Percentiles rank a stretch among this genome's conserved stretches.
These are phyloP conservation scores for Eudemis profundana DNA, from an alignment of 2,888 invertebrate genomes.

Conservation along the genomic window DNA sequence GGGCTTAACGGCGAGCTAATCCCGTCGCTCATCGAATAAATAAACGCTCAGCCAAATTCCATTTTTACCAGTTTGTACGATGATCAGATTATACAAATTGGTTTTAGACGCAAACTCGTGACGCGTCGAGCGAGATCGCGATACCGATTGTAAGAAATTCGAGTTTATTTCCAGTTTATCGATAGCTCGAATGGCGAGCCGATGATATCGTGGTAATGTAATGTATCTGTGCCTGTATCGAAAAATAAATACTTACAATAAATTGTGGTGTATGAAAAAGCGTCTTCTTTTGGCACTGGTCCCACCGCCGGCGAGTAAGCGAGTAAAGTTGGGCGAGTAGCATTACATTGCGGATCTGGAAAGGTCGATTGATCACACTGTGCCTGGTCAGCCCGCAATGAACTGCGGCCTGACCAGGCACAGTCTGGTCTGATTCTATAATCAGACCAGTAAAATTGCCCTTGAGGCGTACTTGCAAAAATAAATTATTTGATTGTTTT, in stretches of 20 bases:
- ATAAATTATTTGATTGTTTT: too few relatives aligned
- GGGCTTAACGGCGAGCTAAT: conserved; percentile 10
- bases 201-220: conserved; percentile 15
- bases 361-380: too few relatives aligned
- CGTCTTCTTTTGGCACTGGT: too few relatives aligned
- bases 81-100: conserved; percentile 43
- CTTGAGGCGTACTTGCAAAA: too few relatives aligned
- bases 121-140: conserved; percentile 17
- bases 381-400: too few relatives aligned
- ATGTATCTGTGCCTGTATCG: background rate
- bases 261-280: background rate
- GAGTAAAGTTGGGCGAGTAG: too few relatives aligned
- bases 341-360: too few relatives aligned
- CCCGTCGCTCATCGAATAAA: conserved; percentile 26
- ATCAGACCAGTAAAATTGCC: too few relatives aligned
- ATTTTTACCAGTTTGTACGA: conserved; percentile 31
- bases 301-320: too few relatives aligned
- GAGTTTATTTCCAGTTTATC: conserved; percentile 12
- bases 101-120: conserved; percentile 40
- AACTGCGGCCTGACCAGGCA: too few relatives aligned
- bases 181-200: background rate
- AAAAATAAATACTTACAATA: background rate
- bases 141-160: conserved; percentile 7
- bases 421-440: too few relatives aligned
- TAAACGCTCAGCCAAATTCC: conserved; percentile 21